Base-by-base conservation (phyloP, 2,888 invertebrate genomes). In the Podotricha telesiphe region DNA sequence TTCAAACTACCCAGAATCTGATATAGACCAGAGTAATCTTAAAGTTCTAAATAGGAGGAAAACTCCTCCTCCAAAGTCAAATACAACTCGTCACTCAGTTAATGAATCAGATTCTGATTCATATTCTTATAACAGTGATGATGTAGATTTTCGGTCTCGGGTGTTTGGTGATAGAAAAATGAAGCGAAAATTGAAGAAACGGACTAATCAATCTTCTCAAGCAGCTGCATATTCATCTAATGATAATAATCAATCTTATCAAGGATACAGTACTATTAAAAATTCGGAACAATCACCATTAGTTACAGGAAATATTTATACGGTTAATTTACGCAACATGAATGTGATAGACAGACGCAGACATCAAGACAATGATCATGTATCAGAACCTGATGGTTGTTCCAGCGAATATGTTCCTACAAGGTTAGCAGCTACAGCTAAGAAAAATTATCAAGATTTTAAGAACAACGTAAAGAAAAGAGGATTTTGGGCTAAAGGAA, bases 321-420 rank as follows among this genome's bases (percentile, higher is more conserved):
- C 86, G 48, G 74, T 82, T 15, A 90, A 88, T 77, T 82, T 88
- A 63, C 85, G 83, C 55, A 88, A 89, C 68, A 91, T 92, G 90
- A 82, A 77, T 74, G 82, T 79, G 0, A 88, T 81, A 75, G 55
- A 55, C 11, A 55, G 55, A 37, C 71, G 73, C 65, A 75, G 70
- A 61, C 73, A 71, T 53, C 82, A 80, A 45, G 81, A 78, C 5
- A 59, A 59, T 34, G 82, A 73, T 70, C 72, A 73, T 51, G 37
- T 75, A 19, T 65, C 79, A 2, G 90, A 89, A 45, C 80, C 80
- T 68, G 91, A 91, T 78, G 85, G 82, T 37, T 86, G 82, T 78
- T 87, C 87, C 28, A 86, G 83, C 80, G 93, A 93, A 79, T 93
- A 93, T 85, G 87, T 93, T 17, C 93, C 93, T 15, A 92, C 92